Evolutionary conservation across 2,888 invertebrate species (phyloP), one percentile per base, ranked within the genome.

Genomic region (Drosophila tripunctata): DNA sequence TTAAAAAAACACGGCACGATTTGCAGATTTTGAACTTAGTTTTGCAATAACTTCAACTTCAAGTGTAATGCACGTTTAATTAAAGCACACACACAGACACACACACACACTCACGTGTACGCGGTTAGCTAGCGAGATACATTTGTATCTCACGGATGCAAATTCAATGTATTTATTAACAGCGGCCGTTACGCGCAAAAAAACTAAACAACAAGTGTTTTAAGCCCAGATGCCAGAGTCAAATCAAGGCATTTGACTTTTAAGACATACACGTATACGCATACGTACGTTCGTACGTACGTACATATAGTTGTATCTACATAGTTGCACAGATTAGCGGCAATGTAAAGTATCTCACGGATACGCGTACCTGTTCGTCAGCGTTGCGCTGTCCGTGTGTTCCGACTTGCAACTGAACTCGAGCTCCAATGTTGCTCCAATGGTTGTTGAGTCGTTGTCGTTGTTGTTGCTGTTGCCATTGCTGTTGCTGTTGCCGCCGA

Each of bases 391-490:
- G 84, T 89, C 90, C 90, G 90, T 89, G 89, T 87, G 84, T 88
- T 89, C 89, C 90, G 89, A 90, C 86, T 89, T 89, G 90, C 90
- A 89, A 90, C 90, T 90, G 88, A 88, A 78, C 69, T 79, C 80
- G 64, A 75, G 68, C 70, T 79, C 75, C 75, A 64, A 64, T 67
- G 61, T 72, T 73, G 72, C 72, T 61, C 48, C 64, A 65, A 67
- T 57, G 61, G 48, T 64, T 74, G 74, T 73, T 63, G 58, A 75
- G 58, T 65, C 62, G 66, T 48, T 52, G 58, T 41, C 50, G 45
- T 40, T 55, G 56, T 24, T 31, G 58, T 45, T 60, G 63, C 6
- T n/a, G 50, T 27, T 17, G 55, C 3, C 22, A 50, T 30, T 51
- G 63, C 14, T 65, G 64, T 17, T 64, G 73, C 40, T 67, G 67